Percentiles rank a stretch among this genome's conserved stretches.
Conservation (phyloP, 1,140 invertebrate genomes). For the Sesamia nonagrioides region DNA sequence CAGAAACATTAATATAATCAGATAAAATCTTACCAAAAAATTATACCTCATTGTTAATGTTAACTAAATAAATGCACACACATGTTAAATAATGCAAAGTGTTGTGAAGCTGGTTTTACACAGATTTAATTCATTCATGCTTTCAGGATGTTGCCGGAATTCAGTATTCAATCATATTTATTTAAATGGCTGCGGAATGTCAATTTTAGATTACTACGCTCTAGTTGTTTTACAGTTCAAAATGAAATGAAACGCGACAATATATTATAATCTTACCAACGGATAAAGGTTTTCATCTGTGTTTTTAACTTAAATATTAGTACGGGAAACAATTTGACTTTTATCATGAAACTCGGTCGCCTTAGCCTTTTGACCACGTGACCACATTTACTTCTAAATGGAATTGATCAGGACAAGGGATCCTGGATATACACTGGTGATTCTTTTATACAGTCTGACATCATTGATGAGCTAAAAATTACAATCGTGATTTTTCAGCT, state of each 20-base stretch:
- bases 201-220: constrained; percentile 5
- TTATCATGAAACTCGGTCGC: too few relatives aligned
- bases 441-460: too few relatives aligned
- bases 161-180: constrained; percentile 27
- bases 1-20: too few relatives aligned
- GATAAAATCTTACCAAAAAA: too few relatives aligned
- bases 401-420: too few relatives aligned
- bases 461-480: too few relatives aligned
- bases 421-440: too few relatives aligned
- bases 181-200: constrained; percentile 1
- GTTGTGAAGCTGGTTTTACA: constrained; percentile 9
- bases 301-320: not conserved
- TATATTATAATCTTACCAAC: not conserved
- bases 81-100: not conserved
- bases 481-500: too few relatives aligned
- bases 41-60: too few relatives aligned
- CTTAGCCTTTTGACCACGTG: too few relatives aligned
- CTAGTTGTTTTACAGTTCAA: not conserved
- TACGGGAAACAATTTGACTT: too few relatives aligned
- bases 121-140: constrained; percentile 18
- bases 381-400: too few relatives aligned
- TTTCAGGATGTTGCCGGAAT: not conserved
- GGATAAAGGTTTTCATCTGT: not conserved
- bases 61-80: not conserved
- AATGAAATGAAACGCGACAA: not conserved